Conservation (phyloP, 2,888 invertebrate species). For the Apamea anceps region DNA sequence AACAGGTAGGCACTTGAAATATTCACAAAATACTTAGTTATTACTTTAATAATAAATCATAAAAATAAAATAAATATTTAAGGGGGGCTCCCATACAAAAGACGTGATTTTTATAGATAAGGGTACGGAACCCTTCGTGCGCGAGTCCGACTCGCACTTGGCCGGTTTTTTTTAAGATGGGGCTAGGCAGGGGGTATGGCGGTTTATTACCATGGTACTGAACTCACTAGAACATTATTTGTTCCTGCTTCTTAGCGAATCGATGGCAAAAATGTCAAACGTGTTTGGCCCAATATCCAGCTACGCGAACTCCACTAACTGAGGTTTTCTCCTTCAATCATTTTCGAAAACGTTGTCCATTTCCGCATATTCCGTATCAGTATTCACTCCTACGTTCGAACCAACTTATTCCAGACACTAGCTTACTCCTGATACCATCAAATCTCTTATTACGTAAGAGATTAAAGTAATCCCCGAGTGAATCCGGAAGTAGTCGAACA, state of each 20-base stretch:
- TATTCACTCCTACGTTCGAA: neutral
- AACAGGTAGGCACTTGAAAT: too few relatives aligned
- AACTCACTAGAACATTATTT: neutral
- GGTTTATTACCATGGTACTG: neutral
- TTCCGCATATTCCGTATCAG: neutral
- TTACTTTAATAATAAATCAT: too few relatives aligned
- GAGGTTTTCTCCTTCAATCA: neutral
- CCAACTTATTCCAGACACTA: slow-evolving; percentile 7
- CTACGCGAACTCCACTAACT: too few relatives aligned
- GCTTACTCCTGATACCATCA: slow-evolving; percentile 6
- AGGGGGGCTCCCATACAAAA: too few relatives aligned
- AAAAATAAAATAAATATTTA: too few relatives aligned
- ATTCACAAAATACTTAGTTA: too few relatives aligned
- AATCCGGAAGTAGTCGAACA: slow-evolving; percentile 31
- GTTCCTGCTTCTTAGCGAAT: neutral
- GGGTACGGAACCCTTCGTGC: too few relatives aligned
- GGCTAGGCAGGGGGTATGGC: neutral
- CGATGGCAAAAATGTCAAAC: neutral
- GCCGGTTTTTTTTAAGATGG: neutral
- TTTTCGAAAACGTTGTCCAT: neutral
- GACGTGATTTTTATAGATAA: too few relatives aligned
- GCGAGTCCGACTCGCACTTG: too few relatives aligned
- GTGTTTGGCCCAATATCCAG: too few relatives aligned
- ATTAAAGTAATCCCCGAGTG: slow-evolving; percentile 37
- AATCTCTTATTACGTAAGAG: slow-evolving; percentile 19